A percentile compares a stretch with the other conserved stretches of the same genome.
phyloP scores from a whole-genome alignment of 2,797 vertebrate genomes.

The Geotrypetes seraphini region DNA sequence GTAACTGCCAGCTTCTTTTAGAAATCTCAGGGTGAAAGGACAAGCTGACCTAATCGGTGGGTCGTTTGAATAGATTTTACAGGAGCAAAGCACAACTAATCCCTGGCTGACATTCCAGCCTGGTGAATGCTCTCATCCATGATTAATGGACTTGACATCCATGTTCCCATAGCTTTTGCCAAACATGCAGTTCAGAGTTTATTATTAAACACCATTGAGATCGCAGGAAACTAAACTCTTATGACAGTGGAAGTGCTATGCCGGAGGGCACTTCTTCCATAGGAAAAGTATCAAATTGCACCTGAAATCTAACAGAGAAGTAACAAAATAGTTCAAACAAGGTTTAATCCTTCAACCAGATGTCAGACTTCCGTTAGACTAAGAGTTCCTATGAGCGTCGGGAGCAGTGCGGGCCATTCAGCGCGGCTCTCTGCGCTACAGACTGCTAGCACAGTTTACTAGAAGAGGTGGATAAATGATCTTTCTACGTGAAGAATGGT shows the following conservation, averaged over 20 bases:
- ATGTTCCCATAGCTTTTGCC: conserved; percentile 45
- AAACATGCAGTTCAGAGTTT: conserved; percentile 42
- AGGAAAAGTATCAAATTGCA: conserved; percentile 26
- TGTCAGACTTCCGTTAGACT: conserved; percentile 4
- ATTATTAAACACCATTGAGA: conserved; percentile 60
- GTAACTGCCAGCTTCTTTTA: conserved; percentile 33
- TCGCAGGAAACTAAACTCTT: conserved; percentile 50
- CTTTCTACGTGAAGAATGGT: conserved; percentile 12
- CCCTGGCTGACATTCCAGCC: conserved; percentile 42
- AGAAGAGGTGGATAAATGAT: too few relatives aligned
- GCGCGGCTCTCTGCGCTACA: too few relatives aligned
- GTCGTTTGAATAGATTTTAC: conserved; percentile 44
- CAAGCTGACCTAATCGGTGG: conserved; percentile 45
- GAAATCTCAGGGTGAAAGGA: conserved; percentile 38
- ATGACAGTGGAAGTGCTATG: conserved; percentile 37
- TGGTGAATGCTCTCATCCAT: conserved; percentile 40
- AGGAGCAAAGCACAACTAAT: conserved; percentile 43
- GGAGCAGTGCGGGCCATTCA: too few relatives aligned
- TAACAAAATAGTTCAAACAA: conserved; percentile 1
- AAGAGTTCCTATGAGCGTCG: too few relatives aligned
- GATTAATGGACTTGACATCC: conserved; percentile 68
- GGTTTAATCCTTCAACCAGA: neutral
- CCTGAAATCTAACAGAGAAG: conserved; percentile 8
- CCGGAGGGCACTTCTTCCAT: conserved; percentile 43
- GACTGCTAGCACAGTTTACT: too few relatives aligned